These are phyloP conservation scores for Agriopis leucophaearia DNA, from an alignment of 2,888 invertebrate species.

Conservation along the genomic window DNA sequence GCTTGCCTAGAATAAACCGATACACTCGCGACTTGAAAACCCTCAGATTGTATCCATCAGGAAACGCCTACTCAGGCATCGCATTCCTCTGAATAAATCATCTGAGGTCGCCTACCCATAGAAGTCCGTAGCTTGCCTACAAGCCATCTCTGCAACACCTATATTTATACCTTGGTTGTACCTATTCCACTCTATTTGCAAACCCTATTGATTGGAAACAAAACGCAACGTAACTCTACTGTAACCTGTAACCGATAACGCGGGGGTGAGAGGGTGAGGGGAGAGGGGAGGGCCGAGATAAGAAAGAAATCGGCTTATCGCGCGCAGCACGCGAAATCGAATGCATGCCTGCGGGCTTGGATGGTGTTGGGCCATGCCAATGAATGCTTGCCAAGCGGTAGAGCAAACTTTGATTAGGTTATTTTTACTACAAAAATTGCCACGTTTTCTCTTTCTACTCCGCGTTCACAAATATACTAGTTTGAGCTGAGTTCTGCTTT, in stretches of 20 bases:
- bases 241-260: constrained; percentile 58
- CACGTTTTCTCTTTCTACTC: too few relatives aligned
- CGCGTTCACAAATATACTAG: too few relatives aligned
- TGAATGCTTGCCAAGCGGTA: background rate
- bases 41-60: too few relatives aligned
- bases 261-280: constrained; percentile 35
- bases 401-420: background rate
- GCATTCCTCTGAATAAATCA: too few relatives aligned
- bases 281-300: constrained; percentile 56
- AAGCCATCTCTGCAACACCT: too few relatives aligned
- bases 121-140: too few relatives aligned
- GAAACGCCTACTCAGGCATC: too few relatives aligned
- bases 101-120: too few relatives aligned
- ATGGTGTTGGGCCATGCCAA: constrained; percentile 9
- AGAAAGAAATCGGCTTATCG: constrained; percentile 73
- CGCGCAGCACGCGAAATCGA: constrained; percentile 62
- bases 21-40: too few relatives aligned
- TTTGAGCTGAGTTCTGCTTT: too few relatives aligned
- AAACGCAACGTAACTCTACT: constrained; percentile 48
- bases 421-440: background rate
- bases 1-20: too few relatives aligned
- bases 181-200: constrained; percentile 31
- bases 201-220: constrained; percentile 59
- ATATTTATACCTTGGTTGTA: background rate
- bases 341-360: constrained; percentile 61